Conservation (phyloP, 1,140 invertebrate species). For the Chironomus striatipennis region DNA sequence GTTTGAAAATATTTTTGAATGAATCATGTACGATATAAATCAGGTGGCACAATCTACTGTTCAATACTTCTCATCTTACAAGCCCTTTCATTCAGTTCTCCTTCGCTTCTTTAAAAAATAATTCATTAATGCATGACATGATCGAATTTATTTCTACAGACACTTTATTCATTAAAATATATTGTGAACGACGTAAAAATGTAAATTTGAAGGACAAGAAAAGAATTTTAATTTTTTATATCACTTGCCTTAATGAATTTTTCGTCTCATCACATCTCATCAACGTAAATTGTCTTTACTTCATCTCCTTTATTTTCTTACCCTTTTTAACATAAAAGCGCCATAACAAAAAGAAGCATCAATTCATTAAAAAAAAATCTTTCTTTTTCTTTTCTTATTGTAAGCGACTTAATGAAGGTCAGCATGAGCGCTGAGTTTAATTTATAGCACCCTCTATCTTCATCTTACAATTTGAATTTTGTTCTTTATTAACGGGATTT, state of each 20-base stretch:
- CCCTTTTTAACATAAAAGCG: background rate
- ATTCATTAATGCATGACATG: background rate
- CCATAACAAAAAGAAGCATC: background rate
- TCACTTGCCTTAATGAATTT: background rate
- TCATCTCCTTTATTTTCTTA: background rate
- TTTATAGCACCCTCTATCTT: background rate
- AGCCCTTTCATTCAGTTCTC: too few relatives aligned
- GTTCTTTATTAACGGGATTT: background rate
- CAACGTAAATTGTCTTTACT: background rate
- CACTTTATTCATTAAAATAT: background rate
- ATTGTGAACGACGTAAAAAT: background rate
- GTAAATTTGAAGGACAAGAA: too few relatives aligned
- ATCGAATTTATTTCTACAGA: background rate
- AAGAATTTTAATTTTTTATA: too few relatives aligned
- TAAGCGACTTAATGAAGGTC: background rate
- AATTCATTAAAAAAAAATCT: background rate
- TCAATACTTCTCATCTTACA: background rate
- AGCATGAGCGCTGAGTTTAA: background rate
- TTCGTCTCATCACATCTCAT: background rate
- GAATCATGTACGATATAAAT: background rate
- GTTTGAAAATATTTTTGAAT: slow-evolving; percentile 15
- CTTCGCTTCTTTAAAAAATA: too few relatives aligned
- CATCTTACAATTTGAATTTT: too few relatives aligned
- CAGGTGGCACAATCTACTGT: background rate
- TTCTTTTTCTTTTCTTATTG: background rate